Evolutionary conservation across 2,797 vertebrate genomes (phyloP).

Genomic region (Clarias laeviceps): DNA sequence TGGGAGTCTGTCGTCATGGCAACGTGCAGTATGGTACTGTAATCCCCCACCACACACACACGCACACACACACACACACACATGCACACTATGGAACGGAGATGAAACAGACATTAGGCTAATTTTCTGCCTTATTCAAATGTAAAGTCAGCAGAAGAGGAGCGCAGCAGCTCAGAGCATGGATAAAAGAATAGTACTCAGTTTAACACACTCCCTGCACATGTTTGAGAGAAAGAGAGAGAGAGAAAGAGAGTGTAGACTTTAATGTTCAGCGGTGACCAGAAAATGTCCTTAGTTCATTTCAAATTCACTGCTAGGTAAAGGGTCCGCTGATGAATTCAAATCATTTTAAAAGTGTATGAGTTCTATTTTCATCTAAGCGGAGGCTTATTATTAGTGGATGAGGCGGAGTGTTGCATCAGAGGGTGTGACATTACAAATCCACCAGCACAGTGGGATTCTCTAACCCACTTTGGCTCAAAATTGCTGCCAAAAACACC

Average conservation of each 20-base stretch:
- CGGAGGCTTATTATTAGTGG: not conserved
- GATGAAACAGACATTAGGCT: slow-evolving; percentile 60
- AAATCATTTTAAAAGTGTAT: not conserved
- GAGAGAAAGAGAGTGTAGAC: not conserved
- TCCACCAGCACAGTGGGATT: slow-evolving; percentile 7
- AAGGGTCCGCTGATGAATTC: not conserved
- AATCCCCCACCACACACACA: slow-evolving; percentile 32
- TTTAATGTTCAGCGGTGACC: not conserved
- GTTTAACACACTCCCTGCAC: slow-evolving; percentile 34
- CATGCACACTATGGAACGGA: slow-evolving; percentile 25
- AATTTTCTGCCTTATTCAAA: slow-evolving; percentile 61
- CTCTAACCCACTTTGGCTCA: not conserved
- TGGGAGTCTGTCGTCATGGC: slow-evolving; percentile 61
- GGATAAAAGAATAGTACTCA: slow-evolving; percentile 26
- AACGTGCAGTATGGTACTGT: slow-evolving; percentile 50
- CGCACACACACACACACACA: not conserved
- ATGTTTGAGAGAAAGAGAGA: not conserved
- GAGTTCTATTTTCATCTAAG: not conserved
- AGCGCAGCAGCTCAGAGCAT: slow-evolving; percentile 37
- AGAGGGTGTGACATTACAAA: slow-evolving; percentile 7
- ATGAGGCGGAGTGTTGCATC: slow-evolving; percentile 2
- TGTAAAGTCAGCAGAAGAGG: slow-evolving; percentile 61
- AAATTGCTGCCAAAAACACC: slow-evolving; percentile 14
- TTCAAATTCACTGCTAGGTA: not conserved
- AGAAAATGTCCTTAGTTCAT: not conserved